Conservation (phyloP, 2,797 vertebrate genomes). For the Delichon dasypus region DNA sequence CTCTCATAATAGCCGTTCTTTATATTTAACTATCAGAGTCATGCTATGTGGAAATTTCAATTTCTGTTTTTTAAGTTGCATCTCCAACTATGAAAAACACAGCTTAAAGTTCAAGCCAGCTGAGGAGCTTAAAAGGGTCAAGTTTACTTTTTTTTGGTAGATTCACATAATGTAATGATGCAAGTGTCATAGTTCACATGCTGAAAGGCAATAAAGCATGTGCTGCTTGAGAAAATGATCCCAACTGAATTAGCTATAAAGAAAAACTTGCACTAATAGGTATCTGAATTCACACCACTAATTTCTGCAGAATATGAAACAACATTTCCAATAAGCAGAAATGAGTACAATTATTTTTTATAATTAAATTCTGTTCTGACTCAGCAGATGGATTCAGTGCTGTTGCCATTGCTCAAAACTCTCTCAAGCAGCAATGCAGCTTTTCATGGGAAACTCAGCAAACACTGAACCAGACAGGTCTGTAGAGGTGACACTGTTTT, state of each 20-base stretch:
- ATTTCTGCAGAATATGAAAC: background rate
- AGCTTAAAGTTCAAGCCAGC: background rate
- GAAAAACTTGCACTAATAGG: background rate
- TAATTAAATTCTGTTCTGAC: background rate
- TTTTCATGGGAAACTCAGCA: background rate
- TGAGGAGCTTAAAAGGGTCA: background rate
- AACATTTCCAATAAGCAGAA: background rate
- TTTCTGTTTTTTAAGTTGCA: background rate
- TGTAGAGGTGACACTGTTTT: background rate
- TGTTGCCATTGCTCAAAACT: background rate
- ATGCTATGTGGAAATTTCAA: background rate
- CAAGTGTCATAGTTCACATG: background rate
- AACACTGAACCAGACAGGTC: background rate
- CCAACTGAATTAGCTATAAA: background rate
- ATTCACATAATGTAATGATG: background rate
- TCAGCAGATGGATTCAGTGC: background rate
- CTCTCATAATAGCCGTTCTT: background rate
- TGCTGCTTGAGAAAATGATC: background rate
- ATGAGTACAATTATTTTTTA: background rate
- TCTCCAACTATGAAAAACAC: background rate
- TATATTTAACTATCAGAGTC: background rate
- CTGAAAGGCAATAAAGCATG: background rate
- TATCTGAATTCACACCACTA: background rate
- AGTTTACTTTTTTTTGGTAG: background rate
- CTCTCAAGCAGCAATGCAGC: background rate